A percentile compares a stretch with the other conserved stretches of the same genome.
These are phyloP conservation scores for Tapera naevia DNA, from an alignment of 2,797 vertebrate species.

Conservation along the genomic window DNA sequence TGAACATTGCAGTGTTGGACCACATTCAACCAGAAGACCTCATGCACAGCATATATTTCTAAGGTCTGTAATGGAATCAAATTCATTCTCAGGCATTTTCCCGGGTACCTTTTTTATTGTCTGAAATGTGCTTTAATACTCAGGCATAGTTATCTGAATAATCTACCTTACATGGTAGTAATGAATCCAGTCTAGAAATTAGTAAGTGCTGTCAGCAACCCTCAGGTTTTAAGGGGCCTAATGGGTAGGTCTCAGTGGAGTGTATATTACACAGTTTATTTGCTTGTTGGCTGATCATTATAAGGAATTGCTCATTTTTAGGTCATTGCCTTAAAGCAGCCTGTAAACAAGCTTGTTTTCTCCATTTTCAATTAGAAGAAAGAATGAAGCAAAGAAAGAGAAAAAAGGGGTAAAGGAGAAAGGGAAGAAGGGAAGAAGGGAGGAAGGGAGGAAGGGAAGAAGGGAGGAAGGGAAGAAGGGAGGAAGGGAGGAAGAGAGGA, in stretches of 20 bases:
- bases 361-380: background rate
- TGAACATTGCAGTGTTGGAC: background rate
- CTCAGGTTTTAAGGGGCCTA: background rate
- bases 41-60: background rate
- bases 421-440: too few species aligned
- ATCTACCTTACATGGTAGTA: background rate
- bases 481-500: too few species aligned
- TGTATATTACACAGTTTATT: background rate
- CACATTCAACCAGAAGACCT: background rate
- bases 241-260: background rate
- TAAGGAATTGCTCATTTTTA: background rate
- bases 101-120: background rate
- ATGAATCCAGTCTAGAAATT: background rate
- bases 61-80: background rate
- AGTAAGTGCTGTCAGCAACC: background rate
- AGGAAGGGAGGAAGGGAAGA: too few species aligned
- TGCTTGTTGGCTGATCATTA: background rate
- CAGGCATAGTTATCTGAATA: background rate
- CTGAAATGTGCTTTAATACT: background rate
- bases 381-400: background rate
- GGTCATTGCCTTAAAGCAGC: background rate
- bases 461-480: background rate
- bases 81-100: background rate
- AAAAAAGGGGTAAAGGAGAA: too few species aligned
- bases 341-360: background rate